Base-by-base conservation (phyloP, 2,888 invertebrate species). In the Eugnorisma glareosa region DNA sequence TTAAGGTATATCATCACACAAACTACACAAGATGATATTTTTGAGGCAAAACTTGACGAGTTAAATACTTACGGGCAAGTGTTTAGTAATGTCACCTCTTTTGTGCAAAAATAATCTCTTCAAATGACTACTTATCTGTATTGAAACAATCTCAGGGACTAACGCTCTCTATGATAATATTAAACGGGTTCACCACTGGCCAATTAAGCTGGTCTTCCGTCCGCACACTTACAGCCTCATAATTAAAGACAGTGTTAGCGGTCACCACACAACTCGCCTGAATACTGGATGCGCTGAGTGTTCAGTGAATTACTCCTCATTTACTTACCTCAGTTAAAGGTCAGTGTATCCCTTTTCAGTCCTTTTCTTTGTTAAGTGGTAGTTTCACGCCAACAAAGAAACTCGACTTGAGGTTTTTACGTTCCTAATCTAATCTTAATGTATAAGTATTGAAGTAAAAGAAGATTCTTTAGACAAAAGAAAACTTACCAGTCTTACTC, bases 291-390 rank as follows among this genome's bases (percentile, higher is more conserved):
- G 31, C 18, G 10, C 31, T 59, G 31, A 31, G 31, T 28, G 28
- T 15, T 28, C 15, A 57, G 81, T 79, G 75, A 89, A 88, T 89
- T 89, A 89, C 87, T 89, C 79, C 86, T 86, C 85, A 87, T 88
- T 89, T 89, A 87, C 84, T 70, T 69, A 67, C 78, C 82, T 80
- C 66, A 51, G 40, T 48, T n/a, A 37, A 69, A 77, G 85, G 85
- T 73, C 83, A 45, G 63, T 59, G 51, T 67, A 24, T 67, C 31
- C 68, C 37, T 71, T 40, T 48, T 4, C 8, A 3, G 24, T 43
- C 21, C 15, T 37, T 45, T 69, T 63, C 11, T 67, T 28, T 35
- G 24, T 64, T 66, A 57, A 48, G 7, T 40, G 31, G 18, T 43
- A 35, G 70, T 71, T 84, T 84, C 24, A 51, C 3, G 54, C n/a